Evolutionary conservation across 2,113 vertebrate species (phyloP), one percentile per base, ranked within the genome.

Genomic region (Oryzias woworae): DNA sequence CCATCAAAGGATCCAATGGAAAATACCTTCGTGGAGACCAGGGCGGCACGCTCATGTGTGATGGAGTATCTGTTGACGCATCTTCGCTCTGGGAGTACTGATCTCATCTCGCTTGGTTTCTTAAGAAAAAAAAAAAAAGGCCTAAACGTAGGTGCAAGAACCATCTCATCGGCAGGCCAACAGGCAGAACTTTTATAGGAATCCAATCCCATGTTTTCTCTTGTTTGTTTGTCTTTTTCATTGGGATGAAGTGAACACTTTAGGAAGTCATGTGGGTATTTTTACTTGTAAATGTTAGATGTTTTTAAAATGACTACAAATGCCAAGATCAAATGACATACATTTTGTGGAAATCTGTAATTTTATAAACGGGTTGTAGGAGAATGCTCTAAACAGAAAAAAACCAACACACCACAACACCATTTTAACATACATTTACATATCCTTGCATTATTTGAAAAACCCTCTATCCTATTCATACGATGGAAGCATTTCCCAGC

Each of bases 71-170:
- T 0, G 89, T 94, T 1, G 87, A 92, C 14, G 73, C 62, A 5
- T 88, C 89, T 7, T 94, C 93, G 4, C 93, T 99, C 51, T 98
- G 96, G 96, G 96, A 98, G 76, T 96, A 94, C 89, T 98, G 89
- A 97, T 15, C 12, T 18, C 12, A 3, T 50, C 20, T 53, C 24
- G 28, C 7, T 14, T 43, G 36, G 48, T 50, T 45, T 28, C 62
- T 41, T 12, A 65, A 49, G 46, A 20, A 26, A 7, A 36, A 36
- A 36, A 36, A 36, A 36, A 36, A 36, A 55, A 15, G 43, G 46
- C 52, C 36, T 46, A 17, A 0, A 54, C 58, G 43, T 20, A 56
- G 24, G n/a, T 62, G 71, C 66, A 71, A 73, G 58, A 81, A 69
- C 62, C 6, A 14, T 71, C 59, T 52, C n/a, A 69, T 66, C 60